Base-by-base conservation (phyloP, 2,888 invertebrate species). In the Aphodius granarius region DNA sequence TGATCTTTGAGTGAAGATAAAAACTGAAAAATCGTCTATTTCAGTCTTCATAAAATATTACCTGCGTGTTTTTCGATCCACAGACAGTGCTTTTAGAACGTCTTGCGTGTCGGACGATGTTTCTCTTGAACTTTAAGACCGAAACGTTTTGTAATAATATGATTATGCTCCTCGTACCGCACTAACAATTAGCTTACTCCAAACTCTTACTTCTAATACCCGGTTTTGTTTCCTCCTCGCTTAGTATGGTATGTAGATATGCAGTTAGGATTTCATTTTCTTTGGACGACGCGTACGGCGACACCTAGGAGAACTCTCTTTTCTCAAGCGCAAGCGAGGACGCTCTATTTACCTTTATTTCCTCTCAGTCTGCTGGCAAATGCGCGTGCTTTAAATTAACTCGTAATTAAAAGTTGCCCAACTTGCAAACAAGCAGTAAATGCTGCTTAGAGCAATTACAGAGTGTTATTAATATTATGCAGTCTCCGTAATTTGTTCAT, bases 61-160 rank as follows among this genome's bases (percentile, higher is more conserved):
- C 43, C 6, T 43, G 6, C 43, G 43, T 43, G 43, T 13, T 43
- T 43, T 43, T 43, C 43, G 9, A 43, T 43, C 43, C 43, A 13
- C 13, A 43, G 1, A 43, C 43, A 9, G 9, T 43, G 43, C 13
- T 43, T 13, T 43, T 43, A 43, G 13, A 43, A 43, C 43, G 43
- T 43, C 43, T 6, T 43, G 43, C 43, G 43, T 43, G 43, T 13
- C 43, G 43, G 43, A 3, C 68, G 68, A 68, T 68, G 68, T 20
- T 19, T 68, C 68, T 21, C 68, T 68, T 68, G 68, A 68, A 68
- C 68, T 68, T 68, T 68, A 68, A 20, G 68, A 68, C 21, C 68
- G 21, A 22, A 21, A 20, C 68, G 68, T 68, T 68, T 68, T 68
- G 68, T 22, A 68, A 68, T 68, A 68, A 68, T 68, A 68, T 68